Evolutionary conservation across 2,888 invertebrate genomes (phyloP), one percentile per base, ranked within the genome.

Genomic region (Tinea trinotella): DNA sequence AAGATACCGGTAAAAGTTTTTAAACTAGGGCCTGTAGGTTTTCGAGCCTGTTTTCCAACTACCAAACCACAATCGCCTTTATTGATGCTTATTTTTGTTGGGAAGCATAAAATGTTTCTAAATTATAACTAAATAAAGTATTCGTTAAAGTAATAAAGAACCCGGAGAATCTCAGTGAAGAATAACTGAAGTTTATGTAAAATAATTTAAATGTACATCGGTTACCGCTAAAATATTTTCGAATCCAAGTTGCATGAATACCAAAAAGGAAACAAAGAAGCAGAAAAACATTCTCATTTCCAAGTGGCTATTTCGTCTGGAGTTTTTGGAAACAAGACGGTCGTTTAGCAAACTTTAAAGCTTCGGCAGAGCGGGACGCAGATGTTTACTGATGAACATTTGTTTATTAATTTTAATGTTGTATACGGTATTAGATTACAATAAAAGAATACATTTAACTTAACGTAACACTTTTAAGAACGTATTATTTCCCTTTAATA

Each of bases 331-430:
- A 36, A 53, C 36, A 69, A 66, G 77, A 76, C 67, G 67, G 67
- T 68, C 69, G 66, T 73, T 73, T 69, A 66, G 70, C 66, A 62
- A 68, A 74, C 71, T 77, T 77, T 70, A 75, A n/a, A 77, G 22
- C 20, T 20, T 12, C 49, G 22, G 22, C 15, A 19, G 17, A 15
- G 24, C 50, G 24, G 50, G 20, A 62, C 78, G 71, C 82, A 82
- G 81, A 81, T 82, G 82, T 74, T 75, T 71, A 67, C 65, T 74
- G 70, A 76, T 77, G 72, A 76, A 76, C 34, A 50, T 18, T 24
- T 50, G n/a, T 22, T 24, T 50, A 50, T 50, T 50, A 24, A 50
- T 24, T 24, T 24, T 50, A 50, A 24, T 22, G 22, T 24, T 50
- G 9, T 46, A 12, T 40, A 40, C 13, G 40, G 40, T 40, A 40